A percentile compares a stretch with the other conserved stretches of the same genome.
These are phyloP conservation scores for Neotoxoptera formosana DNA, from an alignment of 1,140 invertebrate genomes.

Conservation along the genomic window DNA sequence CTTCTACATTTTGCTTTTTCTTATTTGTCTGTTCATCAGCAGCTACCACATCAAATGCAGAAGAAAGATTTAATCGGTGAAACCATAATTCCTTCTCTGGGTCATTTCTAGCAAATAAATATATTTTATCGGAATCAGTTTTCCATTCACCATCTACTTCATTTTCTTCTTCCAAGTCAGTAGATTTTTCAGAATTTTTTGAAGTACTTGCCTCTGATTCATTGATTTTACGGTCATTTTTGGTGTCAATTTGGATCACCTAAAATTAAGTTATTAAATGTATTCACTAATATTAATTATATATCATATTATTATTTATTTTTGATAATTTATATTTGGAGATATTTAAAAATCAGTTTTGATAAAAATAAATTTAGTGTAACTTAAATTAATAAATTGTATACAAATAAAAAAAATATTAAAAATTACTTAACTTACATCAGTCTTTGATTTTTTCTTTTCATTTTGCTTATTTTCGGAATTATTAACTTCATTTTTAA, in stretches of 20 bases:
- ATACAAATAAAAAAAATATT: neutral
- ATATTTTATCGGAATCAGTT: slow-evolving; percentile 63
- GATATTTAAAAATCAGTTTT: neutral
- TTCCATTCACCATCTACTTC: slow-evolving; percentile 40
- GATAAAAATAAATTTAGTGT: neutral
- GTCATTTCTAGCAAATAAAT: slow-evolving; percentile 82
- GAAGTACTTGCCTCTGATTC: neutral
- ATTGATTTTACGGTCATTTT: slow-evolving; percentile 25
- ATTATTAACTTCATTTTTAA: slow-evolving; percentile 35
- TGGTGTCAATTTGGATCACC: neutral
- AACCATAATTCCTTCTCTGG: slow-evolving; percentile 90
- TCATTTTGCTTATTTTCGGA: slow-evolving; percentile 48
- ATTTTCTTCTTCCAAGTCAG: slow-evolving; percentile 28
- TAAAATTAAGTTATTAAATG: neutral
- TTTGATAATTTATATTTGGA: neutral
- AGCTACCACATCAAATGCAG: slow-evolving; percentile 57
- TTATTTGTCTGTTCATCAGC: slow-evolving; percentile 40
- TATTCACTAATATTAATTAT: neutral
- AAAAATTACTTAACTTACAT: slow-evolving; percentile 12
- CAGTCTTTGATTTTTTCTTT: slow-evolving; percentile 33
- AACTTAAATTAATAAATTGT: neutral
- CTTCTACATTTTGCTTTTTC: slow-evolving; percentile 51
- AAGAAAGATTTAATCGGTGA: slow-evolving; percentile 64
- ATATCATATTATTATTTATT: neutral
- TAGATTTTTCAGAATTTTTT: slow-evolving; percentile 34